phyloP scores from a whole-genome alignment of 1,140 invertebrate species.

The Scaptomyza montana region DNA sequence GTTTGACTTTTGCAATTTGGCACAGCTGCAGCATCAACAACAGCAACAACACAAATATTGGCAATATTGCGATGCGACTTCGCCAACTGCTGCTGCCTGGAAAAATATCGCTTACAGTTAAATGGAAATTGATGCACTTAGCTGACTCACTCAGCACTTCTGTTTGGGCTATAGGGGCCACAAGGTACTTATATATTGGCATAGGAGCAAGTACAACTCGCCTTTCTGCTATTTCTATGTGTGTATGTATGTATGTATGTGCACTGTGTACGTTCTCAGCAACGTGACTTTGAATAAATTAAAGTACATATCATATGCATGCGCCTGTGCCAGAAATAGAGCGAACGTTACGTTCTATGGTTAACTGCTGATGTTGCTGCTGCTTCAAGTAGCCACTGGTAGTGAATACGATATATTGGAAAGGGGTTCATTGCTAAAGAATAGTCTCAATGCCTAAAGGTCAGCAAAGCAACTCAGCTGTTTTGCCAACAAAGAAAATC shows the following conservation, averaged over 20 bases:
- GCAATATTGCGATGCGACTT: constrained; percentile 47
- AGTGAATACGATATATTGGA: constrained; percentile 26
- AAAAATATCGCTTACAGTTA: constrained; percentile 82
- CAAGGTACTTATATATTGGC: constrained; percentile 41
- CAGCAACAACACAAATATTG: constrained; percentile 51
- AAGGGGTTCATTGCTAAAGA: constrained; percentile 28
- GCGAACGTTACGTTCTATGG: constrained; percentile 41
- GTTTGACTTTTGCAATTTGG: constrained; percentile 80
- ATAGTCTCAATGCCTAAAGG: constrained; percentile 29
- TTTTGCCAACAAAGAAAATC: neutral
- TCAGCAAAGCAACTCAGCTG: constrained; percentile 12
- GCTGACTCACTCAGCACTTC: constrained; percentile 78
- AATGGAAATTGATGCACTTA: constrained; percentile 83
- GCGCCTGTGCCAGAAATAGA: constrained; percentile 57
- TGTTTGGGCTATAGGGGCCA: constrained; percentile 53
- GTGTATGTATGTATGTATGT: too few species aligned
- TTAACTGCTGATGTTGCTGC: constrained; percentile 6
- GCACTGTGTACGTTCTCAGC: constrained; percentile 42
- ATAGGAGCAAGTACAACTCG: constrained; percentile 44
- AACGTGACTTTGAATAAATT: constrained; percentile 80
- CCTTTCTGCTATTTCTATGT: constrained; percentile 12
- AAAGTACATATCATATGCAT: constrained; percentile 73
- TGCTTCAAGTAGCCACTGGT: constrained; percentile 18
- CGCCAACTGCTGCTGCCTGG: constrained; percentile 51
- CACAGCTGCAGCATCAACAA: constrained; percentile 61